phyloP scores from a whole-genome alignment of 2,888 invertebrate species.

The Diarsia rubi region DNA sequence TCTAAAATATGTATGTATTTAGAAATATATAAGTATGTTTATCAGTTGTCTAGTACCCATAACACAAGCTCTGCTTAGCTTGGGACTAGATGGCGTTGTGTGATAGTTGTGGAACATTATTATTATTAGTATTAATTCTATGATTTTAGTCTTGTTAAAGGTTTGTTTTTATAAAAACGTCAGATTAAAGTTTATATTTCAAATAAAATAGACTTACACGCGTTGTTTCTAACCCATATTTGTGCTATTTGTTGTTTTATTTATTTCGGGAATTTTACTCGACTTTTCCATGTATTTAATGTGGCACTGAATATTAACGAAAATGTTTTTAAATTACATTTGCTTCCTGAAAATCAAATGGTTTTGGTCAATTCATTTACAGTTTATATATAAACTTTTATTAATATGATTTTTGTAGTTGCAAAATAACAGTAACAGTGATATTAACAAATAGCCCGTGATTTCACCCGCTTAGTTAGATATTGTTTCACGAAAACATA shows the following conservation, averaged over 20 bases:
- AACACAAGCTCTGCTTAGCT: too few relatives aligned
- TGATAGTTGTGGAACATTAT: too few relatives aligned
- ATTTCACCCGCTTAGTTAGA: background rate
- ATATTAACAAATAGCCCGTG: background rate
- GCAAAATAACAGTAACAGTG: background rate
- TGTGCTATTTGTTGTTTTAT: background rate
- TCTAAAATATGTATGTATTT: too few relatives aligned
- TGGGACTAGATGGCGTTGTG: too few relatives aligned
- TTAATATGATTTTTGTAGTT: background rate
- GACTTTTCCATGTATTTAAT: background rate
- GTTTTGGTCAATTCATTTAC: background rate
- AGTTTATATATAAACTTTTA: background rate
- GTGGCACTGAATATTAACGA: background rate
- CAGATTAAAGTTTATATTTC: background rate
- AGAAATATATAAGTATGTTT: too few relatives aligned
- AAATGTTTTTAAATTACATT: conserved; percentile 5
- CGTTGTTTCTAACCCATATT: background rate
- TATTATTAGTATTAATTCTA: too few relatives aligned
- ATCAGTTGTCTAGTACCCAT: too few relatives aligned
- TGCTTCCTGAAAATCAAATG: background rate
- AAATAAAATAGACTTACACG: background rate
- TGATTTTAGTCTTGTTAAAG: too few relatives aligned
- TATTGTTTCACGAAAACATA: too few relatives aligned
- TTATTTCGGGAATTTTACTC: background rate
- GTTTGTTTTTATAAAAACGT: background rate